Conservation (phyloP, 2,113 vertebrate species). For the Istiophorus platypterus region DNA sequence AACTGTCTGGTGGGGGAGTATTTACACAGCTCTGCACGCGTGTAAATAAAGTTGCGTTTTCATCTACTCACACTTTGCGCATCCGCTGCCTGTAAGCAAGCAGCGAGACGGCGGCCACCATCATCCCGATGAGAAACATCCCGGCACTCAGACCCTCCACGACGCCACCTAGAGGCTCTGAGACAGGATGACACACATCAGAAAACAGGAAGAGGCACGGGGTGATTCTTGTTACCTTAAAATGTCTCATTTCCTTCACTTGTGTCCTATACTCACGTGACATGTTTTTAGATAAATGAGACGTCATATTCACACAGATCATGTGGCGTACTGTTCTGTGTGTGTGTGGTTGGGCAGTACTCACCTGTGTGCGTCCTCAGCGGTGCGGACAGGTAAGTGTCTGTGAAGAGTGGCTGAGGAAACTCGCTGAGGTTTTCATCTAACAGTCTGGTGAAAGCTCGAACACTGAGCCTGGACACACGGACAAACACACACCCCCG, state of each 20-base stretch:
- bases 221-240: neutral
- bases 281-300: too few species aligned
- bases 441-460: slow-evolving; percentile 76
- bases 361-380: slow-evolving; percentile 73
- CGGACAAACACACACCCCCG: slow-evolving; percentile 26
- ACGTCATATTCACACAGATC: too few species aligned
- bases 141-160: slow-evolving; percentile 95
- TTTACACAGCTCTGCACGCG: too few species aligned
- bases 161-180: slow-evolving; percentile 93
- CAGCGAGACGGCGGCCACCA: slow-evolving; percentile 89
- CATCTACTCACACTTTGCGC: slow-evolving; percentile 85
- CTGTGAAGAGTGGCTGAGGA: slow-evolving; percentile 65
- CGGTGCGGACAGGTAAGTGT: slow-evolving; percentile 70
- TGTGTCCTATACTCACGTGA: too few species aligned
- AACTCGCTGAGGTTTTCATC: slow-evolving; percentile 67
- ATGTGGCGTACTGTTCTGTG: too few species aligned
- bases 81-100: slow-evolving; percentile 92
- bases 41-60: too few species aligned
- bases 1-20: too few species aligned
- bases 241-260: neutral
- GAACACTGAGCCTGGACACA: slow-evolving; percentile 66
- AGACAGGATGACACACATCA: slow-evolving; percentile 24
- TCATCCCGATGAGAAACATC: slow-evolving; percentile 91
- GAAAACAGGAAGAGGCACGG: neutral
- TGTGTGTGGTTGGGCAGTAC: neutral